Percentiles rank a stretch among this genome's conserved stretches.
Conservation (phyloP, 2,113 vertebrate species). For the Bos indicus region DNA sequence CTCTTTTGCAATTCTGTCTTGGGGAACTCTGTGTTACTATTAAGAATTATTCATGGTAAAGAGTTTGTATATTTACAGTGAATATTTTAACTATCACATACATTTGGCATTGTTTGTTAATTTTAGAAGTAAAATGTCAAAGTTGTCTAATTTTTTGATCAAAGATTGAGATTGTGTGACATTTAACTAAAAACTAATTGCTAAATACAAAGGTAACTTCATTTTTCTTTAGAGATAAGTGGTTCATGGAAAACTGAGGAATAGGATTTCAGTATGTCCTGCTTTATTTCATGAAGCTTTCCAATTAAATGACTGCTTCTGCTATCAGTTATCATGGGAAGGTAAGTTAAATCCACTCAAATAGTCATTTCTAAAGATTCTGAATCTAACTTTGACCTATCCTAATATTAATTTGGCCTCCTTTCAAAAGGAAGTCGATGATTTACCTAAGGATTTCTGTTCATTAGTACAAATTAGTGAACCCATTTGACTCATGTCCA, state of each 20-base stretch:
- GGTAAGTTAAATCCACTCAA: constrained; percentile 29
- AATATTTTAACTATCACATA: background rate
- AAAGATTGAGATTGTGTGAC: constrained; percentile 26
- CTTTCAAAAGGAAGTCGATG: constrained; percentile 1
- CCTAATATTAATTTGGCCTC: constrained; percentile 23
- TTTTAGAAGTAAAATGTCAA: background rate
- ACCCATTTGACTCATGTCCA: background rate
- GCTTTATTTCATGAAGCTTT: constrained; percentile 23
- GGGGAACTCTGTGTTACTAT: background rate
- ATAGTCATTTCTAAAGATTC: constrained; percentile 38
- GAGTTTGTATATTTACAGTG: background rate
- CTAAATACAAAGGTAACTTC: constrained; percentile 17
- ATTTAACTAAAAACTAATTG: constrained; percentile 32
- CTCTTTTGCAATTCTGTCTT: background rate
- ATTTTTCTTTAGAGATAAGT: constrained; percentile 48
- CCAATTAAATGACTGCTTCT: background rate
- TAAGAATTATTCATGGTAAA: background rate
- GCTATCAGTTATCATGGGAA: constrained; percentile 1
- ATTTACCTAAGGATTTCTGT: constrained; percentile 42
- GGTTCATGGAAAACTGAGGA: background rate
- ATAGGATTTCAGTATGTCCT: background rate
- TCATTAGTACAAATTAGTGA: constrained; percentile 26
- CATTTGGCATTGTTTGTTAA: constrained; percentile 2
- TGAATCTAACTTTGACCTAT: background rate
- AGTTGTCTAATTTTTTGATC: background rate